Evolutionary conservation across 2,113 vertebrate genomes (phyloP).

Genomic region (Rhombomys opimus): DNA sequence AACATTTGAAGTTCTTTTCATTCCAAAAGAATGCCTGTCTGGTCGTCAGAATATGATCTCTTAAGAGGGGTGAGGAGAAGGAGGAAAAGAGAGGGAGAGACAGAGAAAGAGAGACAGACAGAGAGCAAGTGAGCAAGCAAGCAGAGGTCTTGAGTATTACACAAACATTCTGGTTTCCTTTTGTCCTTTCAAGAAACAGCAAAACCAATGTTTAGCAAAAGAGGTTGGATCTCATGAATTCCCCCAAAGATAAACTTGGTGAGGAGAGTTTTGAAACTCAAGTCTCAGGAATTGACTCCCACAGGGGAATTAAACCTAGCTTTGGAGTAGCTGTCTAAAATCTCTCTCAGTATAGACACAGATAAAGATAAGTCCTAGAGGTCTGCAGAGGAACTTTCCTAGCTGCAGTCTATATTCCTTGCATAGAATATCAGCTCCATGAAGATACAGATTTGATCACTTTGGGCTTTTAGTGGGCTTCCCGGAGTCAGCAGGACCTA

Average conservation of each 20-base stretch:
- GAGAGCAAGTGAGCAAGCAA: constrained; percentile 79
- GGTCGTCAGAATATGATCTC: constrained; percentile 84
- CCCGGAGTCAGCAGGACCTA: not conserved
- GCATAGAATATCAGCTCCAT: not conserved
- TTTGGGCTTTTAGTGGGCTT: not conserved
- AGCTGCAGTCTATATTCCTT: not conserved
- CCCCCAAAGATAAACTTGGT: constrained; percentile 83
- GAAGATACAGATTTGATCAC: not conserved
- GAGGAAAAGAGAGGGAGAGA: not conserved
- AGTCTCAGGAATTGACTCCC: constrained; percentile 1
- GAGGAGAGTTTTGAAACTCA: constrained; percentile 71
- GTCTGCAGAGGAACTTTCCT: not conserved
- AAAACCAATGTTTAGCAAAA: constrained; percentile 79
- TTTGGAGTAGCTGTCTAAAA: constrained; percentile 23
- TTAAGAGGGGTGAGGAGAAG: not conserved
- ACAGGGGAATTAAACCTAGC: not conserved
- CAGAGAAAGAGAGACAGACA: not conserved
- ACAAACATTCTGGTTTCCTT: constrained; percentile 87
- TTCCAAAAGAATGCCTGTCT: constrained; percentile 85
- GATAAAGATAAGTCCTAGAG: not conserved
- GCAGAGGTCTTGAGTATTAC: constrained; percentile 82
- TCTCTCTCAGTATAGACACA: not conserved
- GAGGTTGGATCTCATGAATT: constrained; percentile 60
- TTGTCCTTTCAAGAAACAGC: constrained; percentile 85
- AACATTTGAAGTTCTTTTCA: constrained; percentile 79